phyloP scores from a whole-genome alignment of 2,113 vertebrate genomes.

The Sialia sialis region DNA sequence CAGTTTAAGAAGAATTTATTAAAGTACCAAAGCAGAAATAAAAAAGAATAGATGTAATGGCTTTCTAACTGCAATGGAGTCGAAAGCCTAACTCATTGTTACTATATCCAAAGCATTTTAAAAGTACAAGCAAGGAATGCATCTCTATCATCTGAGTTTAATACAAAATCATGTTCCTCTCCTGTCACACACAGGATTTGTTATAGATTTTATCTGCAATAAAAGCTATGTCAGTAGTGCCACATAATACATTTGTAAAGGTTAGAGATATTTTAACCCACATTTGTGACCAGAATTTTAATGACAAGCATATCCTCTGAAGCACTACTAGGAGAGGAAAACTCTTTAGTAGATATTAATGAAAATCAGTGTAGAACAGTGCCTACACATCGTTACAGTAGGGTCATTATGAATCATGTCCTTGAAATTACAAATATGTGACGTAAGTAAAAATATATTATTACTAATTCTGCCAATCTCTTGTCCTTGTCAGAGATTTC shows the following conservation, averaged over 20 bases:
- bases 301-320: constrained; percentile 56
- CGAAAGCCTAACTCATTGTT: constrained; percentile 45
- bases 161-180: constrained; percentile 70
- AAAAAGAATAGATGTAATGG: constrained; percentile 24
- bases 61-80: constrained; percentile 14
- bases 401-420: constrained; percentile 65
- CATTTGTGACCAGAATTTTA: constrained; percentile 73
- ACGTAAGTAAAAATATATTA: constrained; percentile 67
- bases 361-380: constrained; percentile 60
- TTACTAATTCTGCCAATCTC: constrained; percentile 67
- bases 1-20: constrained; percentile 48
- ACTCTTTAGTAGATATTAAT: constrained; percentile 62
- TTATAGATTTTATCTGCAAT: constrained; percentile 76
- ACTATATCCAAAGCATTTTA: constrained; percentile 57
- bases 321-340: constrained; percentile 43
- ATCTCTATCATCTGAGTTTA: constrained; percentile 68
- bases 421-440: constrained; percentile 75
- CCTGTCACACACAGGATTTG: constrained; percentile 70
- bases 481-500: constrained; percentile 59
- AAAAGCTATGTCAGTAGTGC: constrained; percentile 70
- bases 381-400: constrained; percentile 12
- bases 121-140: constrained; percentile 59
- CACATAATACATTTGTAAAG: constrained; percentile 76
- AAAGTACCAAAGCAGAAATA: neutral
- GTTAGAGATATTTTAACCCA: constrained; percentile 75